Base-by-base conservation (phyloP, 2,797 vertebrate genomes). In the Danio aesculapii region DNA sequence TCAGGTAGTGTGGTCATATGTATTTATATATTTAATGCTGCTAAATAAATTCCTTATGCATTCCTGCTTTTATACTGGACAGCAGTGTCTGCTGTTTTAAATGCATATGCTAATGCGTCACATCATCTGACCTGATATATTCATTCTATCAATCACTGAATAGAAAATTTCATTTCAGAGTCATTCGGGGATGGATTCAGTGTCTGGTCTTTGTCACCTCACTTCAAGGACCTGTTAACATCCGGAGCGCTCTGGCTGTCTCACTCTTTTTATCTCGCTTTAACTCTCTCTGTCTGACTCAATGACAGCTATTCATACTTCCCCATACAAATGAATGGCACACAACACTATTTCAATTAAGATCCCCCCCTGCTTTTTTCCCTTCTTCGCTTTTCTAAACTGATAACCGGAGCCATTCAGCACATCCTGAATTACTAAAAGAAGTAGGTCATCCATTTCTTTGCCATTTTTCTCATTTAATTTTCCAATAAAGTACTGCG, bases 301-400 rank as follows among this genome's bases (percentile, higher is more conserved):
- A 71, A 8, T 79, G 82, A 83, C 87, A 86, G 81, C 75, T 78
- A 85, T 82, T 83, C 75, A 79, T 79, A 74, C 71, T 47, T 9
- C 19, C 41, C 61, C 46, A 57, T 77, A 69, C 79, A 84, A 77
- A 75, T 53, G 74, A 86, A 83, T 66, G 66, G 49, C 70, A 79
- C 79, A 81, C 71, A 82, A 81, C 75, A 84, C 6, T 71, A 75
- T 81, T 86, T 88, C 73, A 87, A 87, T 89, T 86, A 84, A 68
- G 63, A 52, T 50, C 49, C 16, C 8, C 8, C n/a, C 52, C 30
- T 30, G 2, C 1, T 43, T 70, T 8, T 64, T 53, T 63, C 9
- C 49, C 39, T 19, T 16, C 61, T 55, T 77, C 44, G 71, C 66
- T 71, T 62, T 58, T 43, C 58, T 61, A 50, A 61, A 77, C 19